Base-by-base conservation (phyloP, 2,797 vertebrate genomes). In the Syngnathus rostellatus region DNA sequence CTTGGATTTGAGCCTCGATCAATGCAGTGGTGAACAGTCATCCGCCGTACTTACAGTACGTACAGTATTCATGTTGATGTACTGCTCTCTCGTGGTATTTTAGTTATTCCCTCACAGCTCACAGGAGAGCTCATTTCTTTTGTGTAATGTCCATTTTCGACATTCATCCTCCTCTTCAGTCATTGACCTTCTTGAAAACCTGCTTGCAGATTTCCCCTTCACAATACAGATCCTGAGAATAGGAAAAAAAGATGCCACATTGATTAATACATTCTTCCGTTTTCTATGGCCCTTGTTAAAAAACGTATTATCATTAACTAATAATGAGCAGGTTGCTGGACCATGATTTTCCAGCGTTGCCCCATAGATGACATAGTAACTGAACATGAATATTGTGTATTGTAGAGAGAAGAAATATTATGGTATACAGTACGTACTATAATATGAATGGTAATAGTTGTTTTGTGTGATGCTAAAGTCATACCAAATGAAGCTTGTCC, bases 131-230 rank as follows among this genome's bases (percentile, higher is more conserved):
- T 6, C 7, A 59, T 41, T 41, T 21, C 31, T 17, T 43, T 61
- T 1, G 41, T 6, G 38, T 21, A 21, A 61, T 7, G 39, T 21
- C n/a, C 5, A 23, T 61, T 61, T 61, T 43, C 43, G 0, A 41
- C 14, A 60, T 2, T n/a, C 3, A 14, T 51, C 72, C 25, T 46
- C 63, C 68, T 72, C 81, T 71, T 87, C 69, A 82, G 46, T 78
- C 58, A 0, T 72, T 78, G 16, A 40, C 51, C 41, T 73, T 86
- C 74, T 91, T 94, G 83, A 92, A 97, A 8, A 92, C 81, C 68
- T 98, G 94, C 71, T 79, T 93, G 81, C 94, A 95, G 25, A 94
- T 78, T 77, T 94, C 87, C 68, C 92, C 92, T 78, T 96, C 94
- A 74, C 94, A 96, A 68, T 84, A 89, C 77, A 98, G 81, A 79